Evolutionary conservation across 2,797 vertebrate species (phyloP).

Genomic region (Echeneis naucrates): DNA sequence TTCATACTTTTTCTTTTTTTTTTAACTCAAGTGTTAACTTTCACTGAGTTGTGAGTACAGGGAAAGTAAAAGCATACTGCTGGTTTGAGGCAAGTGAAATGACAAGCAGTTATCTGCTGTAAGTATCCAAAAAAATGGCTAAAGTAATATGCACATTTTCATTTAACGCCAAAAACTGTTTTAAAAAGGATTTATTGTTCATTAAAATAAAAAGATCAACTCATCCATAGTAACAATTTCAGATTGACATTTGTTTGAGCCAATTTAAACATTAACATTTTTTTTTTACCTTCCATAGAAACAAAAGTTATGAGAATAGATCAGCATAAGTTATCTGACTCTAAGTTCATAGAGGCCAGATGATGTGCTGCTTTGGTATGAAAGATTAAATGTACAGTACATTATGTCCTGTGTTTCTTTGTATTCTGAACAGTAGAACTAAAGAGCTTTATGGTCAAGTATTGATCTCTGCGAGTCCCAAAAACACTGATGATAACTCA

Average conservation of each 20-base stretch:
- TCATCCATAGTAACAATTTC: not conserved
- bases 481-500: not conserved
- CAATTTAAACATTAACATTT: not conserved
- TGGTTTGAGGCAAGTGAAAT: constrained; percentile 19
- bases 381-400: not conserved
- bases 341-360: not conserved
- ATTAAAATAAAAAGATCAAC: not conserved
- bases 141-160: not conserved
- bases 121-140: constrained; percentile 6
- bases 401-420: not conserved
- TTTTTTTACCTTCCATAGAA: not conserved
- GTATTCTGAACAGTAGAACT: not conserved
- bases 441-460: not conserved
- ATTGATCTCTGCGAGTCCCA: not conserved
- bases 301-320: not conserved
- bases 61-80: not conserved
- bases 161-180: not conserved
- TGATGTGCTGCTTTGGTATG: not conserved
- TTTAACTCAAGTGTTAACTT: constrained; percentile 36
- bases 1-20: constrained; percentile 25
- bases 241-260: not conserved
- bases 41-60: constrained; percentile 27
- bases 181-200: not conserved
- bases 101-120: not conserved
- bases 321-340: not conserved